Evolutionary conservation across 2,113 vertebrate genomes (phyloP), one percentile per base, ranked within the genome.

Genomic region (Galeopterus variegatus): DNA sequence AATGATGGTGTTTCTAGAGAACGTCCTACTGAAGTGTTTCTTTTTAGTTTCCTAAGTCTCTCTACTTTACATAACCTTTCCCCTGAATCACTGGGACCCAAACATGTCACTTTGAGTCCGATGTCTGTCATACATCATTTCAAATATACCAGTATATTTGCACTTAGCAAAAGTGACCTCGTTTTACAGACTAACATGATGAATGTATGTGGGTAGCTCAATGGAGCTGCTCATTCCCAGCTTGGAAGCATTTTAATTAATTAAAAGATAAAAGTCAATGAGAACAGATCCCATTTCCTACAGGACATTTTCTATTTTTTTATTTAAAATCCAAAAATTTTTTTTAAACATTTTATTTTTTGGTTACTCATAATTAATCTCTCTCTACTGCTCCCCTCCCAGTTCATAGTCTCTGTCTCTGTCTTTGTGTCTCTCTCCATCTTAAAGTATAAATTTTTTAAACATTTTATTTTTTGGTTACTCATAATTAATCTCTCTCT

Each of bases 161-260:
- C 96, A 94, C 88, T 97, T 96, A 98, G 97, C 97, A 97, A 96
- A 98, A 98, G 95, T 94, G 97, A 97, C 96, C 89, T 75, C 83
- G 26, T 97, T 97, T 92, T 95, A 96, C 54, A 97, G 98, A 96
- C 85, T 94, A 93, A 76, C 69, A 24, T 94, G 98, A 98, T 86
- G 94, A 98, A 97, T 98, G 98, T 92, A 62, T 85, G 95, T 67
- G 94, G 82, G 97, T 96, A 97, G 96, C 98, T 98, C 95, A 93
- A 94, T 31, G 83, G 97, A 97, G 85, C 97, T 91, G 95, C 98
- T 97, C 8, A 54, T 98, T 72, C 95, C 65, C 58, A 96, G 97
- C 94, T 90, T 96, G 95, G 96, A 85, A 97, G 92, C 50, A 54
- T 96, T 96, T 98, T 98, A 98, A 97, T 96, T 96, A 98, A 98